Conservation (phyloP, 2,113 vertebrate genomes). For the Aviceda subcristata region DNA sequence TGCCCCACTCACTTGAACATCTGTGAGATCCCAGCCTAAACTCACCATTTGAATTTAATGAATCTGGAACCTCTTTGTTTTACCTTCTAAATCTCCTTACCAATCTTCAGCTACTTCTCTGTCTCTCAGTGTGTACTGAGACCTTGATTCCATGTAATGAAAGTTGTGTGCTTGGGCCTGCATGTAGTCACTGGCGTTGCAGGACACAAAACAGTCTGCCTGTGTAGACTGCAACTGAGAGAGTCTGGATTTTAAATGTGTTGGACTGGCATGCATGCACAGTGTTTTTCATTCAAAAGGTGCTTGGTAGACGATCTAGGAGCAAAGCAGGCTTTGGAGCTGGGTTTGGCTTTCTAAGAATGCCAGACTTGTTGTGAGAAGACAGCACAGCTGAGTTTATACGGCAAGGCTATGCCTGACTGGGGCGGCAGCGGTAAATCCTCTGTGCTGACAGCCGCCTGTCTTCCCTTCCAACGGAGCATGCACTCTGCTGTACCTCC, state of each 20-base stretch:
- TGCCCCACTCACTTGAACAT: neutral
- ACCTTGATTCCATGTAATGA: neutral
- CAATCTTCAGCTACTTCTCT: neutral
- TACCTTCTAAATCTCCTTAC: neutral
- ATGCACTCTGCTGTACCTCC: accelerated
- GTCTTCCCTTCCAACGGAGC: neutral
- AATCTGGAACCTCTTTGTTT: neutral
- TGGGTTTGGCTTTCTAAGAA: neutral
- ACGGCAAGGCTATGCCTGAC: neutral
- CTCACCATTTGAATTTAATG: neutral
- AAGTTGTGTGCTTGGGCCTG: neutral
- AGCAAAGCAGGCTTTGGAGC: neutral
- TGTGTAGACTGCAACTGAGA: neutral
- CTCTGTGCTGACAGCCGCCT: neutral
- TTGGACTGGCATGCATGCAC: neutral
- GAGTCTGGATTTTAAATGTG: neutral
- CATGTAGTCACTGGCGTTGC: accelerated
- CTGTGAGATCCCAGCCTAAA: neutral
- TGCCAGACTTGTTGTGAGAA: neutral
- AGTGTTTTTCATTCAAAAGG: neutral
- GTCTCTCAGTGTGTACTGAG: neutral
- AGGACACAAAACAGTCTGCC: neutral
- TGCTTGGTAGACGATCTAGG: neutral
- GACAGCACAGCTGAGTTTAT: neutral
- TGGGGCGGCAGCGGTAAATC: neutral